A percentile compares a stretch with the other conserved stretches of the same genome.
Conservation (phyloP, 2,113 vertebrate species). For the Atlantisia rogersi region DNA sequence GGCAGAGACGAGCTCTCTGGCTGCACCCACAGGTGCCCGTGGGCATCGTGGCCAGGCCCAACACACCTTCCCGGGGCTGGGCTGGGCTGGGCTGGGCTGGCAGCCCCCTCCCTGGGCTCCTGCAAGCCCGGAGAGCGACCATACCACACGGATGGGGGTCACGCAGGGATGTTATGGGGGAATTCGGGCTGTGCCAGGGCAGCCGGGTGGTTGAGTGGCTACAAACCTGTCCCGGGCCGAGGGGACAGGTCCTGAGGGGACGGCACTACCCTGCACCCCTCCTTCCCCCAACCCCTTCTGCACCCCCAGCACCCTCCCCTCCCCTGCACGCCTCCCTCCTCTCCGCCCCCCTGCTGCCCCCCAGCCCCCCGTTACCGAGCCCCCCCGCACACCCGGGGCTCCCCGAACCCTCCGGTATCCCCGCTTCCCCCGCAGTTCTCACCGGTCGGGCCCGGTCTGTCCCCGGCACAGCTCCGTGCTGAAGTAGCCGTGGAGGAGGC, state of each 20-base stretch:
- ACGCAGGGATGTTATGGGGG: accelerated
- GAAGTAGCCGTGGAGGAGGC: conserved; percentile 85
- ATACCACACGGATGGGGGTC: accelerated
- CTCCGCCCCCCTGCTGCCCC: background rate
- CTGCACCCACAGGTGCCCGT: background rate
- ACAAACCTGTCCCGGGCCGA: accelerated
- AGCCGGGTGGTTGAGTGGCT: accelerated
- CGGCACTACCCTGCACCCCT: background rate
- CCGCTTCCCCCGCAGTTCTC: background rate
- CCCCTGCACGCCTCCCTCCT: background rate
- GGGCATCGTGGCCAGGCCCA: background rate
- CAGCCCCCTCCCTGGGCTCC: background rate
- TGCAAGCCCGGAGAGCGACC: accelerated
- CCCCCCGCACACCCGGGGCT: background rate
- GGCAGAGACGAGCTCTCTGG: background rate
- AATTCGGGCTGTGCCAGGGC: background rate
- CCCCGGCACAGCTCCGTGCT: conserved; percentile 84
- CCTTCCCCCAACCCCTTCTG: background rate
- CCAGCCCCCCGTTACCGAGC: background rate
- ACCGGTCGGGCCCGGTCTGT: conserved; percentile 80
- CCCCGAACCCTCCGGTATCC: background rate
- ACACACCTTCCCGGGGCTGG: accelerated
- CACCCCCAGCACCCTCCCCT: background rate
- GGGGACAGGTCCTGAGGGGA: background rate
- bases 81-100: background rate